Conservation (phyloP, 2,113 vertebrate genomes). For the Steatornis caripensis region DNA sequence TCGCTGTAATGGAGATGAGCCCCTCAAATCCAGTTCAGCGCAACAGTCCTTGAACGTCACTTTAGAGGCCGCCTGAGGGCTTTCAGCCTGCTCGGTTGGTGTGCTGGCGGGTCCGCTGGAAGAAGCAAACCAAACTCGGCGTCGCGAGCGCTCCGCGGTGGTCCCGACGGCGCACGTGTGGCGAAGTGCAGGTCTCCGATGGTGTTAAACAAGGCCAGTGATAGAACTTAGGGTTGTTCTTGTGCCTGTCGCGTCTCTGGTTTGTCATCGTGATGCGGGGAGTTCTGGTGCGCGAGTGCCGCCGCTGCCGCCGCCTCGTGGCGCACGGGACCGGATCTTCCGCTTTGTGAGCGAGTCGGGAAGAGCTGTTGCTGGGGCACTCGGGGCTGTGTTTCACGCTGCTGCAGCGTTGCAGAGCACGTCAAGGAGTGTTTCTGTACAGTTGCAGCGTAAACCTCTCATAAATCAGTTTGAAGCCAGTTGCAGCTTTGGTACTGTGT, state of each 20-base stretch:
- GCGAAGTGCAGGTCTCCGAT: rapidly evolving
- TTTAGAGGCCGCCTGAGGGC: no score
- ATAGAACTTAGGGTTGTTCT: rapidly evolving
- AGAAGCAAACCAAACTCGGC: rapidly evolving
- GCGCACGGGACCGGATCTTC: background rate
- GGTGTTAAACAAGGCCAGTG: rapidly evolving
- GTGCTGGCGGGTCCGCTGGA: background rate
- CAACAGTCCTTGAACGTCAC: background rate
- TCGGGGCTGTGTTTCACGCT: background rate
- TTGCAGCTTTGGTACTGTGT: background rate
- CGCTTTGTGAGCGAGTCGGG: rapidly evolving
- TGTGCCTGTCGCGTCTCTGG: rapidly evolving
- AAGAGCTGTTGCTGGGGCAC: background rate
- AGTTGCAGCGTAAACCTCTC: background rate
- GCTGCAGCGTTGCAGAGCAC: rapidly evolving
- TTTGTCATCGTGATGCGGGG: no score
- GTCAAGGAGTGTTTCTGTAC: background rate
- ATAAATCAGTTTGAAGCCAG: background rate
- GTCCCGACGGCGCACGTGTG: rapidly evolving
- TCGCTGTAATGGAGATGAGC: background rate
- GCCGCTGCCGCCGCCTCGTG: rapidly evolving
- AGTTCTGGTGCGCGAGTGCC: rapidly evolving
- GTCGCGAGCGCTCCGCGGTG: rapidly evolving
- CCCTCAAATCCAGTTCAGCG: background rate
- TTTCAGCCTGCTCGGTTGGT: background rate